phyloP scores from a whole-genome alignment of 2,797 vertebrate species.

The Botia kubotai region DNA sequence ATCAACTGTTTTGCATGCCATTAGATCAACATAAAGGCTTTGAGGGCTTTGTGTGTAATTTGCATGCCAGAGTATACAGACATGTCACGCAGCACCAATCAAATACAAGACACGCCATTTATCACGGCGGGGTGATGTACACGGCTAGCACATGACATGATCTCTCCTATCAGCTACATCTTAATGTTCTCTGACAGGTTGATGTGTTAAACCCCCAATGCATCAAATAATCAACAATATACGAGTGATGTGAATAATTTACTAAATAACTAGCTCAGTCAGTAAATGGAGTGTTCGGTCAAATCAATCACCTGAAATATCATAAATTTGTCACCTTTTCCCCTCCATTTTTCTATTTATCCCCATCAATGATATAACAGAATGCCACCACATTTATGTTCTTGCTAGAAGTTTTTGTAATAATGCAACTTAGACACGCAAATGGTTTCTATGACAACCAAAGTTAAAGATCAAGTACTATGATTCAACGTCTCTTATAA shows the following conservation, averaged over 20 bases:
- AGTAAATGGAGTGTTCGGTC: background rate
- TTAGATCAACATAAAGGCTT: slow-evolving; percentile 24
- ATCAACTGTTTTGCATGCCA: slow-evolving; percentile 15
- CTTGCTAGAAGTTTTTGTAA: background rate
- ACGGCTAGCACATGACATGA: slow-evolving; percentile 3
- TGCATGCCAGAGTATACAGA: slow-evolving; percentile 9
- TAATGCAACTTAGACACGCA: background rate
- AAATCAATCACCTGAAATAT: slow-evolving; percentile 43
- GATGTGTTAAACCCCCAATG: slow-evolving; percentile 18
- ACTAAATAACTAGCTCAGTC: slow-evolving; percentile 30
- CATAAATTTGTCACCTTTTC: slow-evolving; percentile 16
- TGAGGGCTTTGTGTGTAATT: slow-evolving; percentile 21
- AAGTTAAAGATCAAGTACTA: background rate
- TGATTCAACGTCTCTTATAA: background rate
- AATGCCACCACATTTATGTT: slow-evolving; percentile 11
- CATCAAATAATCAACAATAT: slow-evolving; percentile 26
- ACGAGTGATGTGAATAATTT: slow-evolving; percentile 36
- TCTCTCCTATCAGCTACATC: slow-evolving; percentile 18
- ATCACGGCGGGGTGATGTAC: slow-evolving; percentile 15
- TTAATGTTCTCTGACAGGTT: slow-evolving; percentile 6
- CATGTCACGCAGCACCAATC: slow-evolving; percentile 6
- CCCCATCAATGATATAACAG: background rate
- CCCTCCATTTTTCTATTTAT: slow-evolving; percentile 14
- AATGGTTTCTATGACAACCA: background rate
- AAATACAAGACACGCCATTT: background rate